Base-by-base conservation (phyloP, 2,797 vertebrate genomes). In the Girardinus metallicus region DNA sequence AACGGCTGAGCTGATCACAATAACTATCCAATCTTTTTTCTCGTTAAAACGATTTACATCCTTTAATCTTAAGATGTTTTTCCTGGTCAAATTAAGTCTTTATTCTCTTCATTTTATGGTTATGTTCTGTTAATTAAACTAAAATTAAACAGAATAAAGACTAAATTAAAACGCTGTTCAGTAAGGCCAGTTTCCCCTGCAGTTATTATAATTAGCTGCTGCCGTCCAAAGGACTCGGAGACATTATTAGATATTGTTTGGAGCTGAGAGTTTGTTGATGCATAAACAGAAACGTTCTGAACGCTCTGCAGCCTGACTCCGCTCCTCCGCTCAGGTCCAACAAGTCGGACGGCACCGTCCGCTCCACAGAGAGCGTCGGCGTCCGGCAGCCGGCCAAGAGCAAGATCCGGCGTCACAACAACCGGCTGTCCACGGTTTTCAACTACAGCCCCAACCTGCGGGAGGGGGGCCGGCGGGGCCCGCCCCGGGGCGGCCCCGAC, bases 381-480 rank as follows among this genome's bases (percentile, higher is more conserved):
- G 93, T 96, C 74, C 88, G 96, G 78, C 95, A 96, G 93, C 96
- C 96, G 0, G 95, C 96, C 90, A 96, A 95, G 85, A 96, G 92
- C 93, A 96, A 96, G 86, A 96, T 96, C 88, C 95, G 95, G n/a
- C 93, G 95, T 16, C 96, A 96, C 94, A 96, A 96, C 90, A 95
- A 96, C 92, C 83, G 92, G 43, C 84, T 96, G n/a, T 93, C 95
- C 0, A 94, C 87, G 0, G 95, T 96, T 66, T 96, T 96, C 87
- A 93, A 89, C 89, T 85, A 94, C 70, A 95, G 96, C 87, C 95
- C 94, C 36, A 82, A 90, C 80, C 89, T 94, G 70, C 75, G 81
- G 72, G 91, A 91, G 75, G 26, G 70, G 0, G 77, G 86, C 1
- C 78, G 74, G 0, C 86, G 74, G 0, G 43, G 82, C 81, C 80